These are phyloP conservation scores for Lynx canadensis DNA, from an alignment of 2,113 vertebrate genomes.

Conservation along the genomic window DNA sequence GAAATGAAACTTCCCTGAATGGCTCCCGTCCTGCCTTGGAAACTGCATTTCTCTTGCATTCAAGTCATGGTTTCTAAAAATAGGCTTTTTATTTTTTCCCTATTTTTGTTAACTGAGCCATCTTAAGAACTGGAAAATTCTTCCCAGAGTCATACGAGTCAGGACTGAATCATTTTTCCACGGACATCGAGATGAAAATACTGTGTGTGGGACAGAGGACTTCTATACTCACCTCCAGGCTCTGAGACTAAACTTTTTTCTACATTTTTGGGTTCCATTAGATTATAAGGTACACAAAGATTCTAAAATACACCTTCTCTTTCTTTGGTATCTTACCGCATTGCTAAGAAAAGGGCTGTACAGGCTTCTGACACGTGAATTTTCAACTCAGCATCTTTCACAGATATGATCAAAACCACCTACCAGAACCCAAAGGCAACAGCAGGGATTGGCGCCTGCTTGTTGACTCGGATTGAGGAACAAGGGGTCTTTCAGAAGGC, in stretches of 20 bases:
- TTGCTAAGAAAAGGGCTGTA: neutral
- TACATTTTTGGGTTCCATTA: neutral
- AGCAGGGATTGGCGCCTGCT: neutral
- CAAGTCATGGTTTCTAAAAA: constrained; percentile 1
- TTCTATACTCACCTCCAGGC: neutral
- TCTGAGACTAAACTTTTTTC: neutral
- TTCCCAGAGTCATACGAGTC: neutral
- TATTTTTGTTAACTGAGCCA: neutral
- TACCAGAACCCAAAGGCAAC: neutral
- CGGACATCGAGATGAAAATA: accelerated
- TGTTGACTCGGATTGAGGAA: neutral
- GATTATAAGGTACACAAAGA: neutral
- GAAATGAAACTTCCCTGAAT: constrained; percentile 22
- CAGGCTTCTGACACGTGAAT: neutral
- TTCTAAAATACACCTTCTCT: neutral
- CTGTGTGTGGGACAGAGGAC: accelerated
- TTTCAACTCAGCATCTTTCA: neutral
- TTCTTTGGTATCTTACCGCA: neutral
- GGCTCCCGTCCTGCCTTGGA: neutral
- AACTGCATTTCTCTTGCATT: neutral
- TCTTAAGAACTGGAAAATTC: neutral
- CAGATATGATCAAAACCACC: neutral
- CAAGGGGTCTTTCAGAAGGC: neutral
- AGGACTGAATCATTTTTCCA: neutral
- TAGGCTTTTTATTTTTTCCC: neutral